Conservation (phyloP, 2,888 invertebrate genomes). For the Drosophila fulvimacula region DNA sequence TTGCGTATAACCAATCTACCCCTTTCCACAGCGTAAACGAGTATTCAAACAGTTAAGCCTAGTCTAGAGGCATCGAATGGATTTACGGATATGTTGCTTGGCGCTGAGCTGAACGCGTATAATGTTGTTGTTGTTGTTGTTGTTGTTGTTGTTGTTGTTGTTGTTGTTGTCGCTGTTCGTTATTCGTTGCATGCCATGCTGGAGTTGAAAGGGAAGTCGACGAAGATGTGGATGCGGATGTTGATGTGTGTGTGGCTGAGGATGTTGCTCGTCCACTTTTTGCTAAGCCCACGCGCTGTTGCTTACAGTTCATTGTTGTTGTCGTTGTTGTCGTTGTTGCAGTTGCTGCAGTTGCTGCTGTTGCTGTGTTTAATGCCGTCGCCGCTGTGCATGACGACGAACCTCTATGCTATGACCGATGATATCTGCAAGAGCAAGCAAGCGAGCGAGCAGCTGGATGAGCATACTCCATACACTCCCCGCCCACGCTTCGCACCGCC, state of each 20-base stretch:
- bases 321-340: slow-evolving; percentile 4
- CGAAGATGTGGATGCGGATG: slow-evolving; percentile 12
- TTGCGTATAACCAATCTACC: background rate
- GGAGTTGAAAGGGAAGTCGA: slow-evolving; percentile 16
- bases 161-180: slow-evolving; percentile 4
- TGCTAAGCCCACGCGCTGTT: slow-evolving; percentile 7
- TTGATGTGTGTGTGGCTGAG: slow-evolving; percentile 8
- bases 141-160: slow-evolving; percentile 13
- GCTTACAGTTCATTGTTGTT: slow-evolving; percentile 12
- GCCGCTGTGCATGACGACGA: slow-evolving; percentile 34
- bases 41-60: background rate
- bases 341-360: background rate
- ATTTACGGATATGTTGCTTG: slow-evolving; percentile 24
- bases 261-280: slow-evolving; percentile 15
- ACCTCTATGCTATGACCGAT: slow-evolving; percentile 57
- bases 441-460: slow-evolving; percentile 56
- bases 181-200: background rate
- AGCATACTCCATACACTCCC: slow-evolving; percentile 10
- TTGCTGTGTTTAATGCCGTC: slow-evolving; percentile 15
- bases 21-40: background rate
- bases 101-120: slow-evolving; percentile 21
- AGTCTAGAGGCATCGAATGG: background rate
- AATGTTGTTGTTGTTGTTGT: slow-evolving; percentile 16
- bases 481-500: slow-evolving; percentile 1
- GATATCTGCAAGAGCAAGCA: slow-evolving; percentile 62